Base-by-base conservation (phyloP, 2,113 vertebrate species). In the Proterorhinus semilunaris region DNA sequence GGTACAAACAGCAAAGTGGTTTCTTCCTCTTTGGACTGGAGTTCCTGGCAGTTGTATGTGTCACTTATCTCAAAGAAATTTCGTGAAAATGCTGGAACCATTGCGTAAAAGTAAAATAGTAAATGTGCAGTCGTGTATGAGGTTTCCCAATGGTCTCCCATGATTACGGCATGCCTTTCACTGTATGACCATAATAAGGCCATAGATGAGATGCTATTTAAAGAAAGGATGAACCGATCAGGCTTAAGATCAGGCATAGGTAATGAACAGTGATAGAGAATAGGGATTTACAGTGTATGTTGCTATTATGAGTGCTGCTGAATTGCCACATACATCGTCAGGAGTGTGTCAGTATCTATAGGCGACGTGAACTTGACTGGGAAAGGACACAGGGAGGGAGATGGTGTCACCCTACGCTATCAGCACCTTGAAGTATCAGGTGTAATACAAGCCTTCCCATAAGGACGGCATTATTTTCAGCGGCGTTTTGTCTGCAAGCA, bases 1-100 rank as follows among this genome's bases (percentile, higher is more conserved):
- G 45, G 71, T 12, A 47, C 58, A 66, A 68, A 15, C 6, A 59
- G 36, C 21, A 10, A 67, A 42, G 16, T 76, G 11, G 13, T 45
- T 84, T 86, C 86, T 83, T 88, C 85, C 83, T 81, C 85, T 78
- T 80, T 66, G 48, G 10, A 55, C 13, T 8, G 52, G 6, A 83
- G 66, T 83, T 86, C 76, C 72, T 74, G 53, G 70, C 65, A 21
- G 51, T 7, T 68, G 5, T 66, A 3, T 47, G 17, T 2, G 16
- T 6, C 8, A 12, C 5, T 55, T 55, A 55, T 27, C 53, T 27
- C 11, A 58, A 58, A 58, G 10, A 1, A 12, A 8, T 43, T 13
- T 59, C 6, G 44, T 16, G 43, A 44, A n/a, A 8, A 6, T 15
- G 36, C 8, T 61, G 12, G 2, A 15, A 16, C 54, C 27, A 11